Conservation (phyloP, 2,797 vertebrate species). For the Epinephelus malabaricus region DNA sequence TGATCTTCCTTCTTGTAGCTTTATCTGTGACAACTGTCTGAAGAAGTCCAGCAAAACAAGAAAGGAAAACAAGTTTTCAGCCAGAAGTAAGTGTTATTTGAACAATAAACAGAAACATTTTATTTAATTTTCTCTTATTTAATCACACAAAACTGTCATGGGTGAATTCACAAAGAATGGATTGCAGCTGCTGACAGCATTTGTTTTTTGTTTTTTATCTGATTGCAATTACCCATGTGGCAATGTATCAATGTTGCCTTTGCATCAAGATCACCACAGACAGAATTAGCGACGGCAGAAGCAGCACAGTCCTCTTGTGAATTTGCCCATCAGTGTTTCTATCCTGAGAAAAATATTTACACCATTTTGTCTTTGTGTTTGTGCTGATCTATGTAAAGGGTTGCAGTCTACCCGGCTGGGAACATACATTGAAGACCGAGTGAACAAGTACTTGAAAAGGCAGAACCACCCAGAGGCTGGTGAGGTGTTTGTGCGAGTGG, state of each 20-base stretch:
- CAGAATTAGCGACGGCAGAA: too few relatives aligned
- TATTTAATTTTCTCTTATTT: background rate
- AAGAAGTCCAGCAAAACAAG: constrained; percentile 95
- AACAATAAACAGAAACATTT: background rate
- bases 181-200: too few relatives aligned
- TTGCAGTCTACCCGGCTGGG: constrained; percentile 94
- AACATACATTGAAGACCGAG: constrained; percentile 96
- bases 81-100: constrained; percentile 91
- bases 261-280: too few relatives aligned
- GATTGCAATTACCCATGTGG: too few relatives aligned
- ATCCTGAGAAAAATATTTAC: background rate
- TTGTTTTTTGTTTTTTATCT: too few relatives aligned
- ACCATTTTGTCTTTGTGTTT: constrained; percentile 2
- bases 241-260: too few relatives aligned
- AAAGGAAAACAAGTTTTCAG: constrained; percentile 99
- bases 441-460: constrained; percentile 98
- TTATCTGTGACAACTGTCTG: constrained; percentile 98
- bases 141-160: background rate
- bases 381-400: constrained; percentile 79
- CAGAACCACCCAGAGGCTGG: constrained; percentile 98
- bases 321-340: background rate
- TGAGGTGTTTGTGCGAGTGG: constrained; percentile 98
- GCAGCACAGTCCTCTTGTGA: too few relatives aligned
- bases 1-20: constrained; percentile 81
- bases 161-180: too few relatives aligned